Evolutionary conservation across 2,797 vertebrate genomes (phyloP).

Genomic region (Coilia nasus): DNA sequence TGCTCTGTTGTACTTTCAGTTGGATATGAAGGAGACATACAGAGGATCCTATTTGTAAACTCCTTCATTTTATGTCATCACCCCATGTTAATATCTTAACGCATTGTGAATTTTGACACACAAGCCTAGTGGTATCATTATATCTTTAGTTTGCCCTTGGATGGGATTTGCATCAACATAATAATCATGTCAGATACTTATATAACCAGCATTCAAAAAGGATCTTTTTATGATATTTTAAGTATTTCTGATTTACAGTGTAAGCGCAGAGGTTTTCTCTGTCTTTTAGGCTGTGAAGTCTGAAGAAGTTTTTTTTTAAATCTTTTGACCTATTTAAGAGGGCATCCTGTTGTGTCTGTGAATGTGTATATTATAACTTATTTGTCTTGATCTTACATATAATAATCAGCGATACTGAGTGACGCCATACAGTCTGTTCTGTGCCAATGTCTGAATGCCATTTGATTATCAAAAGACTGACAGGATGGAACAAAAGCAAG

Average conservation of each 20-base stretch:
- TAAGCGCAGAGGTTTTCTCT: neutral
- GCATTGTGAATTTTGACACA: neutral
- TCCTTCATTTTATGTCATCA: neutral
- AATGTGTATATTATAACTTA: neutral
- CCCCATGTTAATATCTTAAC: neutral
- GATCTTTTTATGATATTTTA: neutral
- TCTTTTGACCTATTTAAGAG: neutral
- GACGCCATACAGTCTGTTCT: constrained; percentile 7
- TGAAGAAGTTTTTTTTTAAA: neutral
- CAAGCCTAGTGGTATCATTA: neutral
- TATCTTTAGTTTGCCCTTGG: neutral
- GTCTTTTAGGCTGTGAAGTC: neutral
- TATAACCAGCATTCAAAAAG: neutral
- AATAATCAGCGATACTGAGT: neutral
- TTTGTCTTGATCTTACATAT: neutral
- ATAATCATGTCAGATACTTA: neutral
- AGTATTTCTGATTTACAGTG: neutral
- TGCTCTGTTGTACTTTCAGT: neutral
- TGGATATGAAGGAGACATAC: neutral
- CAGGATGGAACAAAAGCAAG: constrained; percentile 32
- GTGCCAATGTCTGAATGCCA: constrained; percentile 28
- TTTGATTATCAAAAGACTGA: constrained; percentile 22
- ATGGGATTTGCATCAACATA: neutral
- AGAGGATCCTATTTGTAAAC: neutral
- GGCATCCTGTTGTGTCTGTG: neutral